These are phyloP conservation scores for Euplagia quadripunctaria DNA, from an alignment of 2,888 invertebrate genomes.

Conservation along the genomic window DNA sequence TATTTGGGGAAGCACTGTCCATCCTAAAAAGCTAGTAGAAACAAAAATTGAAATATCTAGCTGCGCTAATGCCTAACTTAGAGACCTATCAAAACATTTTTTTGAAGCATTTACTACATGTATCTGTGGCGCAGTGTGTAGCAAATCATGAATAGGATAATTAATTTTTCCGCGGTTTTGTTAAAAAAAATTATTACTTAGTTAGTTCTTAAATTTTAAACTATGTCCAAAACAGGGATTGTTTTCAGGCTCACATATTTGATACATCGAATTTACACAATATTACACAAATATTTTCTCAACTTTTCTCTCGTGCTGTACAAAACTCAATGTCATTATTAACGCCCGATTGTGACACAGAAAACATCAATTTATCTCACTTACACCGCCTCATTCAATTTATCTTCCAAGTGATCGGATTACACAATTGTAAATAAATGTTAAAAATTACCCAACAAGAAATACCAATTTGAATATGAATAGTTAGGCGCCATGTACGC, in stretches of 20 bases:
- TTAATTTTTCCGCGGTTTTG: too few relatives aligned
- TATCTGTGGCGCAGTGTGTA: too few relatives aligned
- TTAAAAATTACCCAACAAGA: slow-evolving; percentile 83
- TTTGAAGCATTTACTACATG: too few relatives aligned
- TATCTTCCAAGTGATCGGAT: slow-evolving; percentile 73
- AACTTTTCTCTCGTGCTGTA: background rate
- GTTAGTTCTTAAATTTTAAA: too few relatives aligned
- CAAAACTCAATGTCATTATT: slow-evolving; percentile 58
- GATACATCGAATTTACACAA: too few relatives aligned
- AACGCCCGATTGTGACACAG: slow-evolving; percentile 60
- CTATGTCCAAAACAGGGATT: too few relatives aligned
- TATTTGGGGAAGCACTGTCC: background rate
- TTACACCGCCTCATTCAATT: slow-evolving; percentile 69
- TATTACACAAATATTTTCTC: too few relatives aligned
- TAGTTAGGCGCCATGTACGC: slow-evolving; percentile 85
- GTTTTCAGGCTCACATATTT: too few relatives aligned
- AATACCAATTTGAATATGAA: slow-evolving; percentile 85
- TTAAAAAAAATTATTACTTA: too few relatives aligned
- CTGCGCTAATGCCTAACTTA: too few relatives aligned
- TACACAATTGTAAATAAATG: slow-evolving; percentile 83
- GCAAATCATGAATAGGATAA: too few relatives aligned
- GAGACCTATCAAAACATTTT: too few relatives aligned
- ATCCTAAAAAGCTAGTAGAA: background rate
- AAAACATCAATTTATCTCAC: slow-evolving; percentile 73
- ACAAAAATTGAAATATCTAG: background rate